Percentiles rank a stretch among this genome's conserved stretches.
phyloP scores from a whole-genome alignment of 2,888 invertebrate genomes.

The Xylota segnis region DNA sequence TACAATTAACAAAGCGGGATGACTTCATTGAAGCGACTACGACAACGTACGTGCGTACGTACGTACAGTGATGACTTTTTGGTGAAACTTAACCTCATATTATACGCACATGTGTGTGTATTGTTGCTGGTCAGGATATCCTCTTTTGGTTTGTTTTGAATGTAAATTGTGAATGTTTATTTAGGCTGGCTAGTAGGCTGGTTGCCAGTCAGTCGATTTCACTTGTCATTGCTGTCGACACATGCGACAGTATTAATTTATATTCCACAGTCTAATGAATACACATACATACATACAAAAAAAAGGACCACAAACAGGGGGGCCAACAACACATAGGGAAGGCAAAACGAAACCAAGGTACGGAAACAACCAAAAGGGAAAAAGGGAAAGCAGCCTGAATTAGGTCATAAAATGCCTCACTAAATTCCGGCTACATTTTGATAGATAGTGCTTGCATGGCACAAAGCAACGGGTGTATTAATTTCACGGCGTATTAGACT shows the following conservation, averaged over 20 bases:
- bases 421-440: slow-evolving; percentile 56
- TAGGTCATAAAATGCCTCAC: slow-evolving; percentile 71
- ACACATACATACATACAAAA: neutral
- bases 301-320: neutral
- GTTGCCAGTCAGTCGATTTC: slow-evolving; percentile 51
- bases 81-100: slow-evolving; percentile 8
- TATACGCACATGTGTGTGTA: neutral
- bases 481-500: slow-evolving; percentile 51
- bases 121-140: slow-evolving; percentile 28
- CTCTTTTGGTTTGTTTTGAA: slow-evolving; percentile 28
- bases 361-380: slow-evolving; percentile 14
- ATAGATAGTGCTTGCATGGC: slow-evolving; percentile 55
- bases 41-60: neutral
- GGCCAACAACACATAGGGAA: neutral
- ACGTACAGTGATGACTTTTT: slow-evolving; percentile 2
- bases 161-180: slow-evolving; percentile 47
- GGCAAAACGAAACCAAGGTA: neutral
- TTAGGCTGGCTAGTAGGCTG: neutral
- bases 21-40: slow-evolving; percentile 53
- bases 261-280: slow-evolving; percentile 52
- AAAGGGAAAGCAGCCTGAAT: slow-evolving; percentile 41
- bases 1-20: slow-evolving; percentile 62
- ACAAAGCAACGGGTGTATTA: slow-evolving; percentile 64
- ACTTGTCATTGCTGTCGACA: slow-evolving; percentile 75
- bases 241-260: slow-evolving; percentile 71